Percentiles rank a stretch among this genome's conserved stretches.
Evolutionary conservation across 2,888 invertebrate species (phyloP).

Genomic region (Drosophila mimica): DNA sequence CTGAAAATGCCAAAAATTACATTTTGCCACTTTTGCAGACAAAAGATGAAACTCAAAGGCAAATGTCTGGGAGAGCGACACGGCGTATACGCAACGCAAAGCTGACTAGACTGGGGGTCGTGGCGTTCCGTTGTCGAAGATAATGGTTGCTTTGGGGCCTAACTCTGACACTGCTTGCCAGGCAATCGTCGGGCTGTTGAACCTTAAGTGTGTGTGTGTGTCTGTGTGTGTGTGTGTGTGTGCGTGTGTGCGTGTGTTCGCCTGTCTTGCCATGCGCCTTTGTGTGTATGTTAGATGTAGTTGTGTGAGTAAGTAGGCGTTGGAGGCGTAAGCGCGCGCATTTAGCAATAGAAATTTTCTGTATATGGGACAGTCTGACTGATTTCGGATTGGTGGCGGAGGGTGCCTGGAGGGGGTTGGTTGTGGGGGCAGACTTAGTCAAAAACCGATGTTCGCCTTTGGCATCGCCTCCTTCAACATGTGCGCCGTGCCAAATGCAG

Average conservation of each 20-base stretch:
- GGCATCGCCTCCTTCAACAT: constrained; percentile 49
- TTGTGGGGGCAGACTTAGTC: neutral
- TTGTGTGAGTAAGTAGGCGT: constrained; percentile 27
- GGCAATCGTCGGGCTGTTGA: constrained; percentile 76
- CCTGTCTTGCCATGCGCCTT: constrained; percentile 50
- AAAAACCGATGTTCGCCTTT: constrained; percentile 30
- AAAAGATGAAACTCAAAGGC: constrained; percentile 63
- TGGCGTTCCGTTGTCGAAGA: constrained; percentile 74
- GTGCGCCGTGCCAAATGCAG: constrained; percentile 67
- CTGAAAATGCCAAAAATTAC: constrained; percentile 79
- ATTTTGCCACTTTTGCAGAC: constrained; percentile 78
- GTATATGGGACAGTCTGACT: constrained; percentile 62
- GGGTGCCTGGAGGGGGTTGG: neutral
- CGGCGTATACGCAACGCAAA: constrained; percentile 66
- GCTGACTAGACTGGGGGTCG: constrained; percentile 25
- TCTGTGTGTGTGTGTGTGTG: constrained; percentile 36
- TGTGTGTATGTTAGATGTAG: constrained; percentile 4
- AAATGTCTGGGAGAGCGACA: constrained; percentile 25
- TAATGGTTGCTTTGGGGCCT: constrained; percentile 75
- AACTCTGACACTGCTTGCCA: constrained; percentile 52
- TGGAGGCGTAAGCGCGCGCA: constrained; percentile 72
- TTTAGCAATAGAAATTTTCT: constrained; percentile 71
- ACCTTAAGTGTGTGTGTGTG: constrained; percentile 66
- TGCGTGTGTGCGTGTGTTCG: constrained; percentile 21
- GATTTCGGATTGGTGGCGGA: neutral